Conservation (phyloP, 2,888 invertebrate species). For the Metacarcinus magister region DNA sequence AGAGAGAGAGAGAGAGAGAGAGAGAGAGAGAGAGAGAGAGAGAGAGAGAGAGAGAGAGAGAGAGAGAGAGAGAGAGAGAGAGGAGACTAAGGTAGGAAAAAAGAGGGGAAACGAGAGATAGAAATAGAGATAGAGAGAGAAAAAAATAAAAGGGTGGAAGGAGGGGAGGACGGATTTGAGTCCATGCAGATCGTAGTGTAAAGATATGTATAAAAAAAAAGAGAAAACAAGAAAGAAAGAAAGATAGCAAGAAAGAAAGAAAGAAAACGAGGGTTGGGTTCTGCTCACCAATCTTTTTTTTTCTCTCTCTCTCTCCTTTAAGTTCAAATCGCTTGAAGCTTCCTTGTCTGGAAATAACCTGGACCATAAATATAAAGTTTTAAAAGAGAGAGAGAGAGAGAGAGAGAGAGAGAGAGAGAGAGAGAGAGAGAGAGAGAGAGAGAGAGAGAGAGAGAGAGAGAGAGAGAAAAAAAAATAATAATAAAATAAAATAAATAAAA, state of each 20-base stretch:
- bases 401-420: neutral
- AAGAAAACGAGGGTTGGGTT: no score
- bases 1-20: slow-evolving; percentile 57
- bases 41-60: slow-evolving; percentile 51
- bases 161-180: neutral
- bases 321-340: neutral
- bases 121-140: no score
- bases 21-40: slow-evolving; percentile 55
- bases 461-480: neutral
- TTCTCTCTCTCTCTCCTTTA: neutral
- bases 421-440: neutral
- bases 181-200: neutral
- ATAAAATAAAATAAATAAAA: neutral
- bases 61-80: neutral
- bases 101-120: neutral
- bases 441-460: neutral
- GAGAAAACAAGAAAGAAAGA: neutral
- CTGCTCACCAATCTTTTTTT: neutral
- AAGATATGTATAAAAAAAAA: neutral
- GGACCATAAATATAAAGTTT: neutral
- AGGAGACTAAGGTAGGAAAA: neutral
- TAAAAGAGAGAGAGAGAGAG: neutral
- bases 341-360: slow-evolving; percentile 10
- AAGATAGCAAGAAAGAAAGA: no score
- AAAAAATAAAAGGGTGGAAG: neutral